Percentiles rank a stretch among this genome's conserved stretches.
These are phyloP conservation scores for Catamblyrhynchus diadema DNA, from an alignment of 2,797 vertebrate species.

Conservation along the genomic window DNA sequence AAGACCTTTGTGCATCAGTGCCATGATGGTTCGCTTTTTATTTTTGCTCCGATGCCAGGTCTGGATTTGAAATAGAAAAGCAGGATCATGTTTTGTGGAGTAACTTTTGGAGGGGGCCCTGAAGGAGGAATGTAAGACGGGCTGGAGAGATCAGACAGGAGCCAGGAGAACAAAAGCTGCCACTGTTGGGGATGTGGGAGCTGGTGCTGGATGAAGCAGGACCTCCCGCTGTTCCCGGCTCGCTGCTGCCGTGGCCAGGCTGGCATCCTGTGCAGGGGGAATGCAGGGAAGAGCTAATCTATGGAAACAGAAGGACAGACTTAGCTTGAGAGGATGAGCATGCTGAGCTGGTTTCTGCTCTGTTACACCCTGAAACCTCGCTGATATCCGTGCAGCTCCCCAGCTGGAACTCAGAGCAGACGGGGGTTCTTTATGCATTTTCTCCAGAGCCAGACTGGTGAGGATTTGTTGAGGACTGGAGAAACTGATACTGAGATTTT, in stretches of 20 bases:
- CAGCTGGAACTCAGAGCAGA: conserved; percentile 36
- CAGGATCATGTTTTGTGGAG: background rate
- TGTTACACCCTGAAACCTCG: conserved; percentile 48
- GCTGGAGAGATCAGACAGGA: background rate
- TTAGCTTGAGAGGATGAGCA: conserved; percentile 61
- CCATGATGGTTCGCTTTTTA: background rate
- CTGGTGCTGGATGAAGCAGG: background rate
- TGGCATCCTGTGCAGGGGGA: conserved; percentile 28
- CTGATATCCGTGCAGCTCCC: conserved; percentile 30
- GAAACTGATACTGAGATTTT: conserved; percentile 58
- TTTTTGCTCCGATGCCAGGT: background rate
- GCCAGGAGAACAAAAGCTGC: background rate
- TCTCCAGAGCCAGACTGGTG: conserved; percentile 34
- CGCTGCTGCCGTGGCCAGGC: conserved; percentile 4
- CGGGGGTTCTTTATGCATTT: conserved; percentile 39
- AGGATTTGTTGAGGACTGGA: conserved; percentile 48
- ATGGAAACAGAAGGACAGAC: conserved; percentile 49
- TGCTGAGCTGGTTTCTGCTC: conserved; percentile 63
- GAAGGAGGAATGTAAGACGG: background rate
- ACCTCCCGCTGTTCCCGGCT: background rate
- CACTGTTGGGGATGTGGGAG: background rate
- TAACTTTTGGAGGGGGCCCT: background rate
- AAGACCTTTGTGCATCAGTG: background rate
- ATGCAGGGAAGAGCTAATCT: conserved; percentile 53
- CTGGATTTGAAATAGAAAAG: conserved; percentile 46